These are phyloP conservation scores for Sinopyrophorus schimmeli DNA, from an alignment of 2,888 invertebrate species.

Conservation along the genomic window DNA sequence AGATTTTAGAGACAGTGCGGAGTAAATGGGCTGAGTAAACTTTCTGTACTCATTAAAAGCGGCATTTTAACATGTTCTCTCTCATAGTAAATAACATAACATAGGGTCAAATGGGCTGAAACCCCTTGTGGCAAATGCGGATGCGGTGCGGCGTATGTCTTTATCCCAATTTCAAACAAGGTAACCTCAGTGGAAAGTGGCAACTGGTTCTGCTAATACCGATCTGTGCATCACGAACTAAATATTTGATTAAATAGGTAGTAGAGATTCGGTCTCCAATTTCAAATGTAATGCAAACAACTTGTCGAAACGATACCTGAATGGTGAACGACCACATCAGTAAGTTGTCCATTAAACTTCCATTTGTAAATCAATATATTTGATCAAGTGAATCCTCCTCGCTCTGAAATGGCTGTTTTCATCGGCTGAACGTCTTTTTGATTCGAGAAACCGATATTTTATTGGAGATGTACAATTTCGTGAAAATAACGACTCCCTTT, in stretches of 20 bases:
- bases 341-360: constrained; percentile 29
- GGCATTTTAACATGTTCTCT: constrained; percentile 34
- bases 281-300: constrained; percentile 16
- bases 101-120: constrained; percentile 35
- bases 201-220: constrained; percentile 25
- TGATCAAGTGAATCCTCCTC: constrained; percentile 23
- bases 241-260: constrained; percentile 29
- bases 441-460: constrained; percentile 23
- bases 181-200: constrained; percentile 32
- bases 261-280: constrained; percentile 11
- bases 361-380: constrained; percentile 32
- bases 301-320: constrained; percentile 20
- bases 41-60: constrained; percentile 29
- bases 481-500: constrained; percentile 23
- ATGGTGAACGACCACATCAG: constrained; percentile 22
- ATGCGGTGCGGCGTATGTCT: constrained; percentile 35
- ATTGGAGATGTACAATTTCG: constrained; percentile 18
- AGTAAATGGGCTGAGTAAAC: constrained; percentile 26
- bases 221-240: constrained; percentile 26
- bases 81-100: constrained; percentile 32
- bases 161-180: constrained; percentile 36
- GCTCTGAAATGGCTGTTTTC: constrained; percentile 17
- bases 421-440: constrained; percentile 21
- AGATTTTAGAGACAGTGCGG: constrained; percentile 19
- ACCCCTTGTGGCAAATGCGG: constrained; percentile 36